phyloP scores from a whole-genome alignment of 2,888 invertebrate species.

The Lumbricus terrestris region DNA sequence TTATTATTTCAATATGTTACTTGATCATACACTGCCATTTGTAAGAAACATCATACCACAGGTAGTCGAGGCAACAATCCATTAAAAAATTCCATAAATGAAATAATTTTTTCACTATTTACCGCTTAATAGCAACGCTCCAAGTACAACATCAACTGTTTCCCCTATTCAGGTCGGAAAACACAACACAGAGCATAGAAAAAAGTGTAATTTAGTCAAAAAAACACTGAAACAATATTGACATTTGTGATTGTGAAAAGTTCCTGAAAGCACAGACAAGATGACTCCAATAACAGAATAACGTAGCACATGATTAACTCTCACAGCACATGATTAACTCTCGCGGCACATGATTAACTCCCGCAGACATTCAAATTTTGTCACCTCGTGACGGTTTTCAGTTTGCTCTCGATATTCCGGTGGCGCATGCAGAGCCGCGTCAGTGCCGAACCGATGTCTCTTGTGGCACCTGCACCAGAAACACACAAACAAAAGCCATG shows the following conservation, averaged over 20 bases:
- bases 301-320: background rate
- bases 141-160: background rate
- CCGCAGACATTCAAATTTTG: background rate
- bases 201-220: background rate
- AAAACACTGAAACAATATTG: constrained; percentile 3
- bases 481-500: constrained; percentile 7
- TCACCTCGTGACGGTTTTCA: constrained; percentile 80
- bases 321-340: background rate
- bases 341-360: background rate
- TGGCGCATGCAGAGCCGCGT: constrained; percentile 94
- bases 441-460: constrained; percentile 93
- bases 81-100: background rate
- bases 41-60: background rate
- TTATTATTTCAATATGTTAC: background rate
- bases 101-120: background rate
- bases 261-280: background rate
- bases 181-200: background rate
- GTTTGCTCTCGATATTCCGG: constrained; percentile 88
- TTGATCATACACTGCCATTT: background rate
- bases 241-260: background rate
- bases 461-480: constrained; percentile 79
- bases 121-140: background rate
- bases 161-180: background rate
- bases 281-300: background rate
- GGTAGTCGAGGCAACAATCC: background rate